Base-by-base conservation (phyloP, 1,140 invertebrate genomes). In the Neodiprion virginianus region DNA sequence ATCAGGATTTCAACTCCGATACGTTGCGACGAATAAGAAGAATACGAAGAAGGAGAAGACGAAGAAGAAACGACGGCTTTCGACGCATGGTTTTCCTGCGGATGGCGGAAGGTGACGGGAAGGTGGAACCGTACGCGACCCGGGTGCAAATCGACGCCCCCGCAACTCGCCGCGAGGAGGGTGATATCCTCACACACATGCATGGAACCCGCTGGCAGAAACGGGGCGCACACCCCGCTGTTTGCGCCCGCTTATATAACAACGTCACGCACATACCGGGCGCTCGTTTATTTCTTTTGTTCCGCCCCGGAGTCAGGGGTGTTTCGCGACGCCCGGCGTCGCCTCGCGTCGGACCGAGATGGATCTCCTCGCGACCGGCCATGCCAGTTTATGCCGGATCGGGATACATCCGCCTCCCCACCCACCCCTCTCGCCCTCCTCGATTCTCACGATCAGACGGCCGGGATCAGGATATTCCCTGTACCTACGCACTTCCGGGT, bases 221-320 rank as follows among this genome's bases (percentile, higher is more conserved):
- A 40, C 28, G 28, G 28, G 28, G 11, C 53, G n/a, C 53, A 61
- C n/a, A 61, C 53, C 53, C 53, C 76, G 76, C 80, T 86, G 83
- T 83, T 82, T 82, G 79, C 80, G 79, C 80, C 79, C 80, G 75
- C 79, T 79, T 82, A 86, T 86, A 85, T 84, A 87, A 85, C 83
- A 86, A 86, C 79, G 85, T 88, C 86, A 87, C 84, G 84, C 83
- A 85, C 86, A 86, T 83, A 83, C 84, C 78, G 78, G 77, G 74
- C 76, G 79, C 83, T 88, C 86, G 85, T 87, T 88, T 88, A 83
- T 88, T 88, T 88, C 86, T 87, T 87, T 87, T 85, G 80, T 88
- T 88, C 83, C 86, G 83, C 85, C 78, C 82, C 78, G 79, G 72
- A 85, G 80, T 76, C 53, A 87, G 84, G 85, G 85, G 82, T 81